phyloP scores from a whole-genome alignment of 2,797 vertebrate species.

The Miichthys miiuy region DNA sequence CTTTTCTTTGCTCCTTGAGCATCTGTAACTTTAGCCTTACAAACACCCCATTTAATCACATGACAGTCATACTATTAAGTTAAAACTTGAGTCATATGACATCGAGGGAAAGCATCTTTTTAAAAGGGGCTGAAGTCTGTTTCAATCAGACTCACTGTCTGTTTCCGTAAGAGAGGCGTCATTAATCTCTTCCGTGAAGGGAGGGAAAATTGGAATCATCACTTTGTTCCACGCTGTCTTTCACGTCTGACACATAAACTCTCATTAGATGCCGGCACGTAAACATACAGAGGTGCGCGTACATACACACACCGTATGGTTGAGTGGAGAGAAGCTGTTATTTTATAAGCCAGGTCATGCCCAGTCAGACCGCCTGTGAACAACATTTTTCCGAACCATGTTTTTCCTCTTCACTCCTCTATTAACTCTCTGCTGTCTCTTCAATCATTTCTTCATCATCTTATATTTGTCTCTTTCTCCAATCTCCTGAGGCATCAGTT shows the following conservation, averaged over 20 bases:
- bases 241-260: constrained; percentile 18
- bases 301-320: constrained; percentile 13
- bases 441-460: constrained; percentile 29
- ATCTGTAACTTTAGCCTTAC: constrained; percentile 19
- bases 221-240: constrained; percentile 68
- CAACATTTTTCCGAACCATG: constrained; percentile 46
- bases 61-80: constrained; percentile 38
- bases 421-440: constrained; percentile 20
- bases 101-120: constrained; percentile 15
- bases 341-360: constrained; percentile 67
- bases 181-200: constrained; percentile 59
- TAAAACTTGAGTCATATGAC: constrained; percentile 49
- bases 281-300: constrained; percentile 29
- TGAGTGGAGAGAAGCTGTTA: constrained; percentile 50
- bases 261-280: constrained; percentile 20
- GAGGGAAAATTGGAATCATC: constrained; percentile 58
- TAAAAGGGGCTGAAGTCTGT: constrained; percentile 19
- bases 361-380: constrained; percentile 57
- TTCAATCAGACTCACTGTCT: constrained; percentile 59
- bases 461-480: constrained; percentile 31
- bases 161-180: constrained; percentile 47
- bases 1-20: not conserved
- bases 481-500: constrained; percentile 46
- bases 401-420: constrained; percentile 29
- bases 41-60: constrained; percentile 47